These are phyloP conservation scores for Drosophila maculinotata DNA, from an alignment of 2,888 invertebrate species.

Conservation along the genomic window DNA sequence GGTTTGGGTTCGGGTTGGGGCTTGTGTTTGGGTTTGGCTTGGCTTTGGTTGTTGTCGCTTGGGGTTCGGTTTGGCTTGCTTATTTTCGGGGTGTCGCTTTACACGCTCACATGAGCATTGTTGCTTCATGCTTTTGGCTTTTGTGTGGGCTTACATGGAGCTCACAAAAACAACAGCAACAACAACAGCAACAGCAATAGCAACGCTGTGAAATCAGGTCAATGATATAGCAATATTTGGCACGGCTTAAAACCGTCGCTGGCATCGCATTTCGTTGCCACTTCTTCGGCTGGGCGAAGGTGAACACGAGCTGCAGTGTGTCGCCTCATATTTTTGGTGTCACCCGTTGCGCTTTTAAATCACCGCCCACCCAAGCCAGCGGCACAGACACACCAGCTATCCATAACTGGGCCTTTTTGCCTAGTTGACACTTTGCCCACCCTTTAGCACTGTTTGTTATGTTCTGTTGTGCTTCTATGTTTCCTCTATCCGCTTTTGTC, in stretches of 20 bases:
- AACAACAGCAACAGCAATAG: constrained; percentile 20
- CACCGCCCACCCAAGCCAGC: constrained; percentile 13
- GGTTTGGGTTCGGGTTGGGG: constrained; percentile 17
- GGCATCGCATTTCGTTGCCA: constrained; percentile 61
- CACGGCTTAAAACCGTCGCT: constrained; percentile 64
- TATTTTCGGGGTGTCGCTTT: constrained; percentile 62
- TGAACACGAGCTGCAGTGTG: constrained; percentile 35
- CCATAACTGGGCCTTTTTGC: constrained; percentile 6
- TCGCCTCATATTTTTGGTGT: constrained; percentile 19
- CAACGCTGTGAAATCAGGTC: constrained; percentile 76
- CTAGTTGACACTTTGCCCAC: constrained; percentile 39
- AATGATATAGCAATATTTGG: constrained; percentile 82
- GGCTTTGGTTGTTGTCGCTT: constrained; percentile 16
- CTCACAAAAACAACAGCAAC: constrained; percentile 29
- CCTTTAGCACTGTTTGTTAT: constrained; percentile 17
- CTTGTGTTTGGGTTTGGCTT: constrained; percentile 9
- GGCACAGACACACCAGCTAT: constrained; percentile 2
- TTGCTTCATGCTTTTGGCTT: constrained; percentile 67
- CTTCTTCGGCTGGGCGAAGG: constrained; percentile 57
- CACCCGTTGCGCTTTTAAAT: constrained; percentile 44
- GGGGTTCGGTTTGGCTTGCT: constrained; percentile 14
- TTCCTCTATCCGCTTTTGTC: constrained; percentile 27
- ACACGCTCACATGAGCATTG: constrained; percentile 71
- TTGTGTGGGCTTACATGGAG: constrained; percentile 64
- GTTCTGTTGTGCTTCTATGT: constrained; percentile 20